phyloP scores from a whole-genome alignment of 2,888 invertebrate species.

The Spodoptera picta region DNA sequence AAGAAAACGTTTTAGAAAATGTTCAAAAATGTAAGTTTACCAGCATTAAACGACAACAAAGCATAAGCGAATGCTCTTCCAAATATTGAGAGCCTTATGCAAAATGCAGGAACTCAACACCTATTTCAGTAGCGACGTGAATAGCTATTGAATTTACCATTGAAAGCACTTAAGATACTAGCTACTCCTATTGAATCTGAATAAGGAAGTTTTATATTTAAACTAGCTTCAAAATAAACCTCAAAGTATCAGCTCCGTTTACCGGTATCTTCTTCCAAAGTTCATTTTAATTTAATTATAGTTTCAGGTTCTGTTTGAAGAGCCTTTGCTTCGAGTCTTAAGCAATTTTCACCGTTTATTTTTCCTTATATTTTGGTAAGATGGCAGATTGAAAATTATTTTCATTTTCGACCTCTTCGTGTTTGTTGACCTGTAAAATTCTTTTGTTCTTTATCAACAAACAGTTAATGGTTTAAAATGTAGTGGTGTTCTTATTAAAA shows the following conservation, averaged over 20 bases:
- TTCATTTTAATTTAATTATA: slow-evolving; percentile 33
- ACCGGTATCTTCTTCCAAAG: slow-evolving; percentile 13
- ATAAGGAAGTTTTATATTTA: slow-evolving; percentile 30
- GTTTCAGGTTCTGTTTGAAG: slow-evolving; percentile 12
- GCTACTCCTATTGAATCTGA: slow-evolving; percentile 41
- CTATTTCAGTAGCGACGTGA: slow-evolving; percentile 45
- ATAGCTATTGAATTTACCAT: slow-evolving; percentile 56
- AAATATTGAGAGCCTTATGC: slow-evolving; percentile 60
- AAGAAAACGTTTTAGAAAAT: slow-evolving; percentile 12
- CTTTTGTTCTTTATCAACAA: slow-evolving; percentile 2
- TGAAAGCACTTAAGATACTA: slow-evolving; percentile 51
- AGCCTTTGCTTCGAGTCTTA: slow-evolving; percentile 12
- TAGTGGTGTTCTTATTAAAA: slow-evolving; percentile 1
- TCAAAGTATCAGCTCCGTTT: slow-evolving; percentile 15
- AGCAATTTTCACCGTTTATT: slow-evolving; percentile 20
- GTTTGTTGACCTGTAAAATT: not conserved
- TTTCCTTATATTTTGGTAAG: slow-evolving; percentile 11
- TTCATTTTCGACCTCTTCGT: slow-evolving; percentile 4
- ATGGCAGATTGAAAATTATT: slow-evolving; percentile 12
- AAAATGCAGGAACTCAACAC: slow-evolving; percentile 57
- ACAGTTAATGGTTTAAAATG: not conserved
- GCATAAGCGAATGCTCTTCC: slow-evolving; percentile 33
- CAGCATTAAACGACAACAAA: slow-evolving; percentile 40
- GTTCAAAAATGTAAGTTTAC: slow-evolving; percentile 21
- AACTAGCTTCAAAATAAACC: slow-evolving; percentile 27